phyloP scores from a whole-genome alignment of 2,797 vertebrate genomes.

The Lepidocolaptes lacrymiger region DNA sequence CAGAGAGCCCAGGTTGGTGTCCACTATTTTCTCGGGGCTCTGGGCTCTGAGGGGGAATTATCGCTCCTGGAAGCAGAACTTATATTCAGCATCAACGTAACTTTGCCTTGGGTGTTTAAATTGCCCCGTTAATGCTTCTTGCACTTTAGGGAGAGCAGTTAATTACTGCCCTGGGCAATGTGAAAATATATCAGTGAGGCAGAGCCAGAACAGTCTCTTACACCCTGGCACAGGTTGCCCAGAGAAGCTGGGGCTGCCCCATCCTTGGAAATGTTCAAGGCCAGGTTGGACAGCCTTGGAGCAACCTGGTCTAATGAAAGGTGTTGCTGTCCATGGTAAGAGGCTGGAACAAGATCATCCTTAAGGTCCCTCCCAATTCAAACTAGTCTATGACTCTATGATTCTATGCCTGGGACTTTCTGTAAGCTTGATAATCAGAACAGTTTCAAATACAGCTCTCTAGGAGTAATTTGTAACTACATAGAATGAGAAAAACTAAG shows the following conservation, averaged over 20 bases:
- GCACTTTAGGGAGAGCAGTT: no score
- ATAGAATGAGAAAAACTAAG: background rate
- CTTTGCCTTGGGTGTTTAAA: no score
- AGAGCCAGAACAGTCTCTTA: no score
- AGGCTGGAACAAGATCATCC: background rate
- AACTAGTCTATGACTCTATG: background rate
- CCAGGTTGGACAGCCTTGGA: accelerated
- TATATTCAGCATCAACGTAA: no score
- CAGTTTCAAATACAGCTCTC: background rate
- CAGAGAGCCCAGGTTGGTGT: no score
- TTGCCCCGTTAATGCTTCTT: no score
- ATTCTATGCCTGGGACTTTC: background rate
- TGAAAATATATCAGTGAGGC: no score
- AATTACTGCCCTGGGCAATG: no score
- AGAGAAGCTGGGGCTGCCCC: background rate
- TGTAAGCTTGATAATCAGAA: background rate
- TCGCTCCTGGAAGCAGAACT: no score
- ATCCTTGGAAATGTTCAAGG: background rate
- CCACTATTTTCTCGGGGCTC: no score
- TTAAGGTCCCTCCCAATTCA: background rate
- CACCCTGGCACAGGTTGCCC: background rate
- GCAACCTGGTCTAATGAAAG: accelerated
- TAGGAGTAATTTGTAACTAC: background rate
- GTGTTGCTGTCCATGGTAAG: background rate
- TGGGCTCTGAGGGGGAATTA: no score